Base-by-base conservation (phyloP, 1,140 invertebrate genomes). In the Laupala kohalensis region DNA sequence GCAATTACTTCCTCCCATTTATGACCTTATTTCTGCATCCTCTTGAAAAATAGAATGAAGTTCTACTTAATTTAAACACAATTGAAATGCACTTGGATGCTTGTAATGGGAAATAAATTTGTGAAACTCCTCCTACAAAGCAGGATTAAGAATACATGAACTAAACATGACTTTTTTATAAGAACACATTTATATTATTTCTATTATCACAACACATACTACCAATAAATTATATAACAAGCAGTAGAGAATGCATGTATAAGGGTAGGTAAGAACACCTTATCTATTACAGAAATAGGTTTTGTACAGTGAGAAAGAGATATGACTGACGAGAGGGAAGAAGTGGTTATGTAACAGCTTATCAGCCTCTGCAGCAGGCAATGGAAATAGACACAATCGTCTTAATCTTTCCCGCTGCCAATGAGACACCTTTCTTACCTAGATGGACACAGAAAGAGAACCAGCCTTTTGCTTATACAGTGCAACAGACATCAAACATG, bases 161-260 rank as follows among this genome's bases (percentile, higher is more conserved):
- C 37, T 53, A 68, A 53, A 53, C 37, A 53, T 53, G n/a, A n/a
- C n/a, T 53, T 53, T 72, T 72, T 72, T 72, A 72, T 72, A 68
- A 72, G 71, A 72, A 72, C 71, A 72, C 71, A 72, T 72, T 62
- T 67, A 63, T 72, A 67, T 67, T 72, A 67, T 72, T 72, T 72
- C 65, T 37, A 67, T 72, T 25, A 72, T 72, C 71, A 72, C 71
- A 72, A 72, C 71, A 72, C 30, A 72, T 72, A 72, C 65, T 70
- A 63, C 37, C 37, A 70, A 70, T 30, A 70, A 63, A 70, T 68
- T 72, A 28, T 67, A 28, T 72, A 72, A 72, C 71, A 72, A 72
- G 71, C 71, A 72, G 30, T 68, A 67, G 23, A 72, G 65, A 68
- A 67, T 72, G 65, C 71, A 72, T 23, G 65, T 25, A 72, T 64